These are phyloP conservation scores for Laspeyria flexula DNA, from an alignment of 2,888 invertebrate species.

Conservation along the genomic window DNA sequence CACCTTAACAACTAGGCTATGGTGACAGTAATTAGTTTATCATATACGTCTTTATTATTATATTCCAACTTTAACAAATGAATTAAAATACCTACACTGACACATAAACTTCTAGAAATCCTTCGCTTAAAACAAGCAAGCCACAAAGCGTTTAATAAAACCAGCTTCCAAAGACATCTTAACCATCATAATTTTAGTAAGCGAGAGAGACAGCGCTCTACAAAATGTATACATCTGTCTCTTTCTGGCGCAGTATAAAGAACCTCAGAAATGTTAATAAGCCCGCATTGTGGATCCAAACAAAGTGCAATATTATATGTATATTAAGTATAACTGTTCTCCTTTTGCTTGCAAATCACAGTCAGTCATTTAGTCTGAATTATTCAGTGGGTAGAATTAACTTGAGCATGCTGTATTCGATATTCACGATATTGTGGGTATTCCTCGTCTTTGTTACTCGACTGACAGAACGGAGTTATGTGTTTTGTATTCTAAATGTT, in stretches of 20 bases:
- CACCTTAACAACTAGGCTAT: too few relatives aligned
- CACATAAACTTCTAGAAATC: too few relatives aligned
- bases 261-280: constrained; percentile 26
- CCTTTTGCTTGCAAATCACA: constrained; percentile 50
- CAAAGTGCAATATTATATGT: constrained; percentile 27
- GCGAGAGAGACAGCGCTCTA: background rate
- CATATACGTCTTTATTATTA: too few relatives aligned
- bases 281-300: constrained; percentile 31
- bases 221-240: background rate
- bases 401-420: constrained; percentile 46
- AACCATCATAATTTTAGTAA: constrained; percentile 1
- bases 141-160: constrained; percentile 7
- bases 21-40: too few relatives aligned
- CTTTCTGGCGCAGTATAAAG: constrained; percentile 5
- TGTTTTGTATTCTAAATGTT: too few relatives aligned
- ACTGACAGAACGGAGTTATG: background rate
- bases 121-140: background rate
- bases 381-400: constrained; percentile 54
- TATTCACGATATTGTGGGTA: constrained; percentile 42
- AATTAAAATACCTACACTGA: too few relatives aligned
- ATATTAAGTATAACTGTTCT: constrained; percentile 21
- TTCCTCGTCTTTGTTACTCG: background rate
- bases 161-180: constrained; percentile 5
- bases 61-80: too few relatives aligned
- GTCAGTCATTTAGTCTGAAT: constrained; percentile 53